These are phyloP conservation scores for Xenopus tropicalis DNA, from an alignment of 2,113 vertebrate species.

Conservation along the genomic window DNA sequence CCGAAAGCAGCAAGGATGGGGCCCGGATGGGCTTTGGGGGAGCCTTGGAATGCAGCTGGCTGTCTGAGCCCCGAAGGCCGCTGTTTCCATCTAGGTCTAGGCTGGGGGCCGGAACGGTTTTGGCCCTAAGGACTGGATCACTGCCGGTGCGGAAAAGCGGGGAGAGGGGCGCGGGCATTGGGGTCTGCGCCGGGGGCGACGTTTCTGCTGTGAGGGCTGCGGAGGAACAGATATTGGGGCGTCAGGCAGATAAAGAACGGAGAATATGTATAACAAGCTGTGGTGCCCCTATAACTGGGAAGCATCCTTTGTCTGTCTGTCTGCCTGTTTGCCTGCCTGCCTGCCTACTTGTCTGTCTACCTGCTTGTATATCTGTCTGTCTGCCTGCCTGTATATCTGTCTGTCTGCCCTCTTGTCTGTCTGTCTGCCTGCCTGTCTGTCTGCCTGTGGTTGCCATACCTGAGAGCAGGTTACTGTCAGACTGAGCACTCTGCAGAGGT, in stretches of 20 bases:
- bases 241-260: constrained; percentile 4
- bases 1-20: constrained; percentile 63
- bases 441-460: constrained; percentile 62
- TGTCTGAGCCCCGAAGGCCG: constrained; percentile 73
- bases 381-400: too few relatives aligned
- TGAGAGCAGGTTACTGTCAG: constrained; percentile 65
- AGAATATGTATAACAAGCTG: too few relatives aligned
- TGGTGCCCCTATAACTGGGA: too few relatives aligned
- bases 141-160: constrained; percentile 75
- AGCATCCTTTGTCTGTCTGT: too few relatives aligned
- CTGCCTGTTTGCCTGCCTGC: too few relatives aligned
- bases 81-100: constrained; percentile 52
- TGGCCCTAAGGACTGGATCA: constrained; percentile 68
- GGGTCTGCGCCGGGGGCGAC: constrained; percentile 12
- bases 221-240: neutral
- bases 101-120: constrained; percentile 36
- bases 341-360: too few relatives aligned
- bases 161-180: constrained; percentile 53
- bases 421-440: too few relatives aligned
- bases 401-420: too few relatives aligned
- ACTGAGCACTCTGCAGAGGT: constrained; percentile 70
- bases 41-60: constrained; percentile 76
- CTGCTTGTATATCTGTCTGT: too few relatives aligned
- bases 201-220: constrained; percentile 44
- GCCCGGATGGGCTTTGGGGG: constrained; percentile 74